Evolutionary conservation across 2,888 invertebrate species (phyloP).

Genomic region (Calliscelio sp.): DNA sequence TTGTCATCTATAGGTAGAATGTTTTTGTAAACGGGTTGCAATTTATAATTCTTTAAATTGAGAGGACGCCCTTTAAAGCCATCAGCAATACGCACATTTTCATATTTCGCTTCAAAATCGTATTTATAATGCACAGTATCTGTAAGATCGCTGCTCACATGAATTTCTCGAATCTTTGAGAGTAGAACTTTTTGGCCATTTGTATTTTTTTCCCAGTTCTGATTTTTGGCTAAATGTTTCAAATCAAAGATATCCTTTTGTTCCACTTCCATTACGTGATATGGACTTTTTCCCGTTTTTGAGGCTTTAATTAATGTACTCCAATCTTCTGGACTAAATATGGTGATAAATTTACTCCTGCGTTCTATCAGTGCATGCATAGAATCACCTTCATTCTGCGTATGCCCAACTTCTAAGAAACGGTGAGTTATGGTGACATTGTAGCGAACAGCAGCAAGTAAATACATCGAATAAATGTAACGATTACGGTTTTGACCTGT

Average conservation of each 20-base stretch:
- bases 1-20: too few species aligned
- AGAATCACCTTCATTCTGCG: slow-evolving; percentile 76
- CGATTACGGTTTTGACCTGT: slow-evolving; percentile 78
- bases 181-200: not conserved
- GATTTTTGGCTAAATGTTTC: slow-evolving; percentile 41
- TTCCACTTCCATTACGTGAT: slow-evolving; percentile 43
- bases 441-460: slow-evolving; percentile 70
- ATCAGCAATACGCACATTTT: too few species aligned
- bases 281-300: slow-evolving; percentile 20
- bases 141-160: not conserved
- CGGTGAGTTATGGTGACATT: slow-evolving; percentile 76
- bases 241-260: slow-evolving; percentile 61
- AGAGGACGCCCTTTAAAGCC: too few species aligned
- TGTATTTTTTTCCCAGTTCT: slow-evolving; percentile 57
- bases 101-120: slow-evolving; percentile 18
- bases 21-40: too few species aligned
- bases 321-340: slow-evolving; percentile 69
- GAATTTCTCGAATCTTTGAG: slow-evolving; percentile 23
- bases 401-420: slow-evolving; percentile 77
- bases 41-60: too few species aligned
- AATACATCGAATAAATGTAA: slow-evolving; percentile 75
- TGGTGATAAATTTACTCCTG: slow-evolving; percentile 53
- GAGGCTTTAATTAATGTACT: slow-evolving; percentile 40
- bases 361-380: slow-evolving; percentile 76
- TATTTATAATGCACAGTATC: slow-evolving; percentile 21